phyloP scores from a whole-genome alignment of 2,797 vertebrate species.

The Aeoliscus strigatus region DNA sequence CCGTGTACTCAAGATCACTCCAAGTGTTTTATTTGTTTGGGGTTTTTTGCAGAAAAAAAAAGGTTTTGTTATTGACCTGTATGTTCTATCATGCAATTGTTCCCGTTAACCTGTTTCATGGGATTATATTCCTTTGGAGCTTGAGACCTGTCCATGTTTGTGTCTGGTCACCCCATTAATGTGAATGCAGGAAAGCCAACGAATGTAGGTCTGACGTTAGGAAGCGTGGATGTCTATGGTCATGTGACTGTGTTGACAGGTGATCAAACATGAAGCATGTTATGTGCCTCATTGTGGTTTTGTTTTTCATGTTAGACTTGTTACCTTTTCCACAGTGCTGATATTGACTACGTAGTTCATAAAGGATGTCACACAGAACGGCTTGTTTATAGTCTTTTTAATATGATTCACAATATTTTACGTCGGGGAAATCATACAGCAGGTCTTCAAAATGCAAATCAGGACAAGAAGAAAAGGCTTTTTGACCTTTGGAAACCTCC shows the following conservation, averaged over 20 bases:
- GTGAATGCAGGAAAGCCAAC: too few species aligned
- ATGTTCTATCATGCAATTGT: too few species aligned
- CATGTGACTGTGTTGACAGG: background rate
- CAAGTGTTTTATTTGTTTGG: slow-evolving; percentile 9
- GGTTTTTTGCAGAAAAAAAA: slow-evolving; percentile 17
- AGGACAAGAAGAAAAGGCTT: slow-evolving; percentile 49
- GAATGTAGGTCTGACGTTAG: too few species aligned
- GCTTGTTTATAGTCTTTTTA: slow-evolving; percentile 70
- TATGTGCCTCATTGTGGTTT: too few species aligned
- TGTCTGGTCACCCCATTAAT: too few species aligned
- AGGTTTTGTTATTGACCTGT: slow-evolving; percentile 12
- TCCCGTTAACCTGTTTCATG: too few species aligned
- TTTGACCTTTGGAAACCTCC: slow-evolving; percentile 10
- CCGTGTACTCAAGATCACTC: slow-evolving; percentile 7
- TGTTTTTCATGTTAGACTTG: slow-evolving; percentile 16
- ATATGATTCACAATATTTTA: slow-evolving; percentile 78
- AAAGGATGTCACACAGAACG: background rate
- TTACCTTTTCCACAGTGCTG: slow-evolving; percentile 20
- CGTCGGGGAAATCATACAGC: slow-evolving; percentile 69
- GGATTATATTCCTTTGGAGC: too few species aligned
- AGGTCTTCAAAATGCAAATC: slow-evolving; percentile 55
- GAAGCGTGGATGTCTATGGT: too few species aligned
- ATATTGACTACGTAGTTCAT: background rate
- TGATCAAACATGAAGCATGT: too few species aligned
- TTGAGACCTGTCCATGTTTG: too few species aligned